Percentiles rank a stretch among this genome's conserved stretches.
Conservation (phyloP, 2,113 vertebrate species). For the Lynx canadensis region DNA sequence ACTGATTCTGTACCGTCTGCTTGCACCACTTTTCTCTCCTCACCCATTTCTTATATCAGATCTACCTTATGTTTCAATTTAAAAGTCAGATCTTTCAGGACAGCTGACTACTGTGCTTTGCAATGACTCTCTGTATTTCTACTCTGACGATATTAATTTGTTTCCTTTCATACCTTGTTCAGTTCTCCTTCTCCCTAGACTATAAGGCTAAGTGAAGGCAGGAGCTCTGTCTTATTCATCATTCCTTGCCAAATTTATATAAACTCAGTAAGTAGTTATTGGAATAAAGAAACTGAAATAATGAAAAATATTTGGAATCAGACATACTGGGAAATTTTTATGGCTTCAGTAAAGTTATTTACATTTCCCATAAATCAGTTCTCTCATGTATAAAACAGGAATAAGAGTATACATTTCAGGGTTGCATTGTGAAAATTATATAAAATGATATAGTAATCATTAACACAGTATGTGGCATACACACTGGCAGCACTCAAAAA, state of each 20-base stretch:
- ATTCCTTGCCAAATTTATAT: background rate
- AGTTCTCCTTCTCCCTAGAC: background rate
- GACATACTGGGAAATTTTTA: background rate
- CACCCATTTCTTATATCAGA: background rate
- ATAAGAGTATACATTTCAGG: background rate
- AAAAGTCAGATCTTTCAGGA: background rate
- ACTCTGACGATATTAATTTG: background rate
- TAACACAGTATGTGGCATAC: background rate
- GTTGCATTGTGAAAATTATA: background rate
- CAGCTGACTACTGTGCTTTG: background rate
- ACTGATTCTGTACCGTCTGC: background rate
- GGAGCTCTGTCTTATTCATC: background rate
- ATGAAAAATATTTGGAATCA: background rate
- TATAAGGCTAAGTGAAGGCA: background rate
- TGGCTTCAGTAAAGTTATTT: background rate
- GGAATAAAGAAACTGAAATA: constrained; percentile 3
- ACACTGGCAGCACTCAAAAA: background rate
- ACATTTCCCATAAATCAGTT: background rate
- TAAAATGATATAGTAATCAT: background rate
- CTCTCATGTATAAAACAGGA: background rate
- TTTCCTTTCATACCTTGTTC: background rate
- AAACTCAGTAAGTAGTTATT: background rate
- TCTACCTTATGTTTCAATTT: background rate
- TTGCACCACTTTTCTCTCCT: background rate
- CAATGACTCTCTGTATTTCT: background rate